Evolutionary conservation across 1,140 invertebrate species (phyloP).

Genomic region (Parasteatoda tepidariorum): DNA sequence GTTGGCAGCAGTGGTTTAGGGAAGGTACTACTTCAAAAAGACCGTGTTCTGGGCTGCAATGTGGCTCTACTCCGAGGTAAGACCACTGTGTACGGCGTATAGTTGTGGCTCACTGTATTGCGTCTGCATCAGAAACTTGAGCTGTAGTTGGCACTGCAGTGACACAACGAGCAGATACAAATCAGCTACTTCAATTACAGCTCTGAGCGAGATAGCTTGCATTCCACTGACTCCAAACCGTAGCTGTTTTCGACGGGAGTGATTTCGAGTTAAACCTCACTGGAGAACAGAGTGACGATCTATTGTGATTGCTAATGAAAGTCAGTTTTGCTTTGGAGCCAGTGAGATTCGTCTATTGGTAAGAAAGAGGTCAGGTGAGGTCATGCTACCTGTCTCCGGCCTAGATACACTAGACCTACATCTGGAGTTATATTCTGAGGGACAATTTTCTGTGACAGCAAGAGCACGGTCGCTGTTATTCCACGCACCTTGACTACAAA

Average conservation of each 20-base stretch:
- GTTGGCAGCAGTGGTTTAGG: neutral
- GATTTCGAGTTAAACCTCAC: neutral
- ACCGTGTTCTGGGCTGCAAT: too few relatives aligned
- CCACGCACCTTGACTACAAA: neutral
- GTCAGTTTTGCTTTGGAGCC: neutral
- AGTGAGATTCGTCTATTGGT: neutral
- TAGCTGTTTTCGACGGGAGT: neutral
- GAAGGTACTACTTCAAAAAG: neutral
- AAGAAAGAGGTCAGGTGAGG: conserved; percentile 6
- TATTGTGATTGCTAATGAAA: neutral
- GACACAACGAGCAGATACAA: neutral
- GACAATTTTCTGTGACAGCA: neutral
- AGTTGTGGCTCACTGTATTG: neutral
- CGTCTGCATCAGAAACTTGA: too few relatives aligned
- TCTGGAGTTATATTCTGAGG: too few relatives aligned
- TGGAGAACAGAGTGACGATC: neutral
- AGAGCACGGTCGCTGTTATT: neutral
- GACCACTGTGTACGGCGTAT: too few relatives aligned
- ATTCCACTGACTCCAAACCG: conserved; percentile 1
- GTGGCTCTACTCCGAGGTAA: too few relatives aligned
- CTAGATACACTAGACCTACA: neutral
- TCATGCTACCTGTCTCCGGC: neutral
- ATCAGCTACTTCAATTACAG: too few relatives aligned
- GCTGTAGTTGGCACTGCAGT: neutral
- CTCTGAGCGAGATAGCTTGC: neutral